Evolutionary conservation across 1,140 invertebrate species (phyloP).

Genomic region (Saccostrea cuccullata): DNA sequence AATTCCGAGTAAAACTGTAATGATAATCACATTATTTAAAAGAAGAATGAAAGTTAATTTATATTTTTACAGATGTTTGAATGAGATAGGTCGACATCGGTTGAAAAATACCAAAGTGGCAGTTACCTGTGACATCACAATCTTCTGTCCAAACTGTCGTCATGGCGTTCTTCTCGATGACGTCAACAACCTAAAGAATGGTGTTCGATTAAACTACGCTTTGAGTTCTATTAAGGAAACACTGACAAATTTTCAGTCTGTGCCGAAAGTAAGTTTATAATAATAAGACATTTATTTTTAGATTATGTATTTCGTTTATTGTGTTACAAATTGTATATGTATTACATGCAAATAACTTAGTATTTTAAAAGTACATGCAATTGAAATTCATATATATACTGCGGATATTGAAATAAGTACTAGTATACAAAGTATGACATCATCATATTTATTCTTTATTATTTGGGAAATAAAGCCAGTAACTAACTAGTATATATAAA

Average conservation of each 20-base stretch:
- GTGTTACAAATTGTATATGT: no score
- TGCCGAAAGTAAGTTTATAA: not conserved
- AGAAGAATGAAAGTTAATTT: not conserved
- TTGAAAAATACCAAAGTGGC: constrained; percentile 26
- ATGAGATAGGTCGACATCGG: constrained; percentile 55
- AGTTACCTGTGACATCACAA: constrained; percentile 40
- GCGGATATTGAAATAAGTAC: no score
- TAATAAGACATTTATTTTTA: not conserved
- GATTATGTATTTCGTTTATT: no score
- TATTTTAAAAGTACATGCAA: no score
- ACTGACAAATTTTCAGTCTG: constrained; percentile 10
- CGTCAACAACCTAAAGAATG: constrained; percentile 48
- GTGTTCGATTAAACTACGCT: constrained; percentile 51
- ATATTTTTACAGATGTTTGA: constrained; percentile 48
- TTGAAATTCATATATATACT: no score
- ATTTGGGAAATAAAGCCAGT: no score
- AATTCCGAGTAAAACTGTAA: no score
- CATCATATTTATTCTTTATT: no score
- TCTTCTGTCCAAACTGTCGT: constrained; percentile 57
- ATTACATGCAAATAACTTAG: no score
- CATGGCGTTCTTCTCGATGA: constrained; percentile 41
- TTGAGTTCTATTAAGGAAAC: constrained; percentile 49
- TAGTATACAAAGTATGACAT: no score
- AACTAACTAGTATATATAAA: no score
- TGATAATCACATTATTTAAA: not conserved